Evolutionary conservation across 2,888 invertebrate genomes (phyloP).

Genomic region (Dioctria rufipes): DNA sequence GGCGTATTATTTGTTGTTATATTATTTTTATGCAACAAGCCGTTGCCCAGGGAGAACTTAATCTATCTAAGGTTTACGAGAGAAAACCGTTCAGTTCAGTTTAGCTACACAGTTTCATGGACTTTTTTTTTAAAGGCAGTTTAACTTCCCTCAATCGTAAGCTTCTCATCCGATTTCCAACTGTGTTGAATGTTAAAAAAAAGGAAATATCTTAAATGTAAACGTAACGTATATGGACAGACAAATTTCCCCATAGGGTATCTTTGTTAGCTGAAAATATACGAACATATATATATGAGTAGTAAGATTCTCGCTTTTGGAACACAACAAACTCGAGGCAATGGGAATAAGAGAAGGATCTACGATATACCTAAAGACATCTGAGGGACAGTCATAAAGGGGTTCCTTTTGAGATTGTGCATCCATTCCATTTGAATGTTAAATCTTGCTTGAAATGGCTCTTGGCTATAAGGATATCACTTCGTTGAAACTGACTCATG

Average conservation of each 20-base stretch:
- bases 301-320: background rate
- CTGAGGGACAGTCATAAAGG: conserved; percentile 57
- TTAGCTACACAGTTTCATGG: conserved; percentile 22
- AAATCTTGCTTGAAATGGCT: conserved; percentile 70
- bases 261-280: background rate
- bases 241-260: conserved; percentile 49
- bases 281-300: background rate
- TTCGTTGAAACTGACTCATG: conserved; percentile 59
- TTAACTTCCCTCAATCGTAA: conserved; percentile 30
- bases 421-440: conserved; percentile 68
- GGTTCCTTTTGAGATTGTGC: conserved; percentile 58
- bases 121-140: background rate
- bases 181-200: conserved; percentile 39
- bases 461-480: conserved; percentile 58
- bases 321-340: conserved; percentile 9
- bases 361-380: conserved; percentile 47
- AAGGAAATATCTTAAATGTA: conserved; percentile 43
- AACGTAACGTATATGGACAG: conserved; percentile 55
- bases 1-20: conserved; percentile 57
- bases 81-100: conserved; percentile 36
- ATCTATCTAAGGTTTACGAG: conserved; percentile 40
- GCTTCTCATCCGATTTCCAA: conserved; percentile 46
- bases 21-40: conserved; percentile 55
- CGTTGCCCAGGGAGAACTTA: conserved; percentile 48
- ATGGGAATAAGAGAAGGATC: conserved; percentile 21